These are phyloP conservation scores for Spermophilus dauricus DNA, from an alignment of 2,113 vertebrate genomes.

Conservation along the genomic window DNA sequence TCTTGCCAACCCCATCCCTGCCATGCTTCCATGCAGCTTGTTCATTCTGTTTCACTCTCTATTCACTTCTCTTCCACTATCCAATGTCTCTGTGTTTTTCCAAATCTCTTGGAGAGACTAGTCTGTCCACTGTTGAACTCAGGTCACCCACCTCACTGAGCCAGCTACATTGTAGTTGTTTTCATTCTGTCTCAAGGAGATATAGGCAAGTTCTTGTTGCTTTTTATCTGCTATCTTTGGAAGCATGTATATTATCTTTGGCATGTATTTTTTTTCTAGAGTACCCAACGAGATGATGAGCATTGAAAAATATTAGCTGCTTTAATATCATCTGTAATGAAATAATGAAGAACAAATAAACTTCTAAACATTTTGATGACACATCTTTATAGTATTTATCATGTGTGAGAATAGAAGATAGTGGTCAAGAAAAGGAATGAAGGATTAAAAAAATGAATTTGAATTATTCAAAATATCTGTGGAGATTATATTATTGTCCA, in stretches of 20 bases:
- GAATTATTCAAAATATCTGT: neutral
- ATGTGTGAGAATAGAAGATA: neutral
- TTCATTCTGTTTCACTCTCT: neutral
- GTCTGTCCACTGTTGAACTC: neutral
- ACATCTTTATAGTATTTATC: neutral
- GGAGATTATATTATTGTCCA: neutral
- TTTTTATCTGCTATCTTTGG: neutral
- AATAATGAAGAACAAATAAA: neutral
- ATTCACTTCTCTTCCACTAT: neutral
- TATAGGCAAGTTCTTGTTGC: neutral
- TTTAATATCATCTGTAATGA: neutral
- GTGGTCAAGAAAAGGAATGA: constrained; percentile 37
- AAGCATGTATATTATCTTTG: neutral
- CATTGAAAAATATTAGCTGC: neutral
- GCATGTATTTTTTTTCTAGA: neutral
- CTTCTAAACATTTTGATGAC: constrained; percentile 28
- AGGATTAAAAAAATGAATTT: neutral
- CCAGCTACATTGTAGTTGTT: neutral
- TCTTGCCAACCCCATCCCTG: neutral
- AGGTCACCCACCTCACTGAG: no score
- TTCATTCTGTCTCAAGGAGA: neutral
- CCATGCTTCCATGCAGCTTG: neutral
- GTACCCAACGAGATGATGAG: neutral
- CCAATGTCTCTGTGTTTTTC: neutral
- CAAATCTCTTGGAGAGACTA: neutral